Conservation (phyloP, 2,797 vertebrate species). For the Rhincodon typus region DNA sequence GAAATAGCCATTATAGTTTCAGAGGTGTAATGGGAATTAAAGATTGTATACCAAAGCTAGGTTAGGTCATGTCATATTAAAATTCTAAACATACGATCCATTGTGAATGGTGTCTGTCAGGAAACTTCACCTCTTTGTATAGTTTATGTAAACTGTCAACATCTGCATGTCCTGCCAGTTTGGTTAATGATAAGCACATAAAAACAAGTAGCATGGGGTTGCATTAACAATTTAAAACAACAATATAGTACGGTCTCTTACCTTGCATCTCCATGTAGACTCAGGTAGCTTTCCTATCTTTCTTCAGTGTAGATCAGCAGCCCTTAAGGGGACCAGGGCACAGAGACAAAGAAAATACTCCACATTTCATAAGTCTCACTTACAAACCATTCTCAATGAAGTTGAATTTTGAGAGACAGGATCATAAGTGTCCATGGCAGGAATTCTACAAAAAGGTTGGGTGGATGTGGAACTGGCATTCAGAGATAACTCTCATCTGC, state of each 20-base stretch:
- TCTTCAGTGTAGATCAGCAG: not conserved
- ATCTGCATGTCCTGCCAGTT: not conserved
- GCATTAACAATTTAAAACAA: not conserved
- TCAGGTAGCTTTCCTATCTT: not conserved
- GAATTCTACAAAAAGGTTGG: not conserved
- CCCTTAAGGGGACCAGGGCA: not conserved
- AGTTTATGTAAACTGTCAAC: not conserved
- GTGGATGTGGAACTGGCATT: not conserved
- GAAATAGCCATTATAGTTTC: not conserved
- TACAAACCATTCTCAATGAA: not conserved
- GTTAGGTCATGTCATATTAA: not conserved
- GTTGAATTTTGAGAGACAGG: not conserved
- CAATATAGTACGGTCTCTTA: not conserved
- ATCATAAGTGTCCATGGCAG: not conserved
- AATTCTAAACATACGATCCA: not conserved
- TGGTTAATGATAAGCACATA: not conserved
- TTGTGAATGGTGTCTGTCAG: not conserved
- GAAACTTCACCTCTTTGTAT: not conserved
- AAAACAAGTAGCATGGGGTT: not conserved
- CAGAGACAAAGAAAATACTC: not conserved
- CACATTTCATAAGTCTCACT: not conserved
- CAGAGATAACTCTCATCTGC: not conserved
- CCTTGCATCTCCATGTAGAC: not conserved
- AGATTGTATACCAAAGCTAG: not conserved
- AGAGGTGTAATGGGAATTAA: not conserved